Evolutionary conservation across 2,888 invertebrate species (phyloP).

Genomic region (Synanthedon vespiformis): DNA sequence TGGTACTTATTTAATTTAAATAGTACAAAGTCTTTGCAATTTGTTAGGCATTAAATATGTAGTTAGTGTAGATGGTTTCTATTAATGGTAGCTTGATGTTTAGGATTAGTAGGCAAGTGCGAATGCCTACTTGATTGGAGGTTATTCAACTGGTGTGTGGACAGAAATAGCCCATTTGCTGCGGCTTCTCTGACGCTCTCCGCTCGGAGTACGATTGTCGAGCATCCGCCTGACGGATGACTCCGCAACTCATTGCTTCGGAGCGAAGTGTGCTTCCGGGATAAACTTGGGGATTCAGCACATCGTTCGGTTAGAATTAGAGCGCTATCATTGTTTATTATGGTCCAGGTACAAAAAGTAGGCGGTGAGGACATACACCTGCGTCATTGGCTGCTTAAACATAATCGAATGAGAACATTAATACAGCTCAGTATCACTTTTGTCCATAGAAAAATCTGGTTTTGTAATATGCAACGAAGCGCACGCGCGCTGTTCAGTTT

Average conservation of each 20-base stretch:
- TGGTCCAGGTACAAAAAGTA: constrained; percentile 2
- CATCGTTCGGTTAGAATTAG: constrained; percentile 13
- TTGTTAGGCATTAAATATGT: neutral
- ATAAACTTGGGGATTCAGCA: constrained; percentile 28
- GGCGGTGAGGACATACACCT: constrained; percentile 1
- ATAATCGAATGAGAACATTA: neutral
- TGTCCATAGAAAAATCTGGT: no score
- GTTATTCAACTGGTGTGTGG: constrained; percentile 66
- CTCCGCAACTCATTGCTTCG: constrained; percentile 15
- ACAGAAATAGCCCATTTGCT: constrained; percentile 61
- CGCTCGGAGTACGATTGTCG: constrained; percentile 10
- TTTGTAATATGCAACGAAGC: no score
- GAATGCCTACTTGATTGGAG: constrained; percentile 64
- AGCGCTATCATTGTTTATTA: constrained; percentile 4
- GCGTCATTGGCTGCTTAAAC: constrained; percentile 4
- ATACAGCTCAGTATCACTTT: no score
- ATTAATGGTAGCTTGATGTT: neutral
- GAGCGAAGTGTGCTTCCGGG: constrained; percentile 43
- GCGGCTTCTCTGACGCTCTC: constrained; percentile 18
- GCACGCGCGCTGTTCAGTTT: no score
- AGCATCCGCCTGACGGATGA: constrained; percentile 18
- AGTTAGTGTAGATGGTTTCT: neutral
- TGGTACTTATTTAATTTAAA: no score
- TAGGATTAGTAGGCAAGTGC: constrained; percentile 50
- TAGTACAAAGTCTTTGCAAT: neutral